Conservation (phyloP, 2,113 vertebrate species). For the Tupaia chinensis region DNA sequence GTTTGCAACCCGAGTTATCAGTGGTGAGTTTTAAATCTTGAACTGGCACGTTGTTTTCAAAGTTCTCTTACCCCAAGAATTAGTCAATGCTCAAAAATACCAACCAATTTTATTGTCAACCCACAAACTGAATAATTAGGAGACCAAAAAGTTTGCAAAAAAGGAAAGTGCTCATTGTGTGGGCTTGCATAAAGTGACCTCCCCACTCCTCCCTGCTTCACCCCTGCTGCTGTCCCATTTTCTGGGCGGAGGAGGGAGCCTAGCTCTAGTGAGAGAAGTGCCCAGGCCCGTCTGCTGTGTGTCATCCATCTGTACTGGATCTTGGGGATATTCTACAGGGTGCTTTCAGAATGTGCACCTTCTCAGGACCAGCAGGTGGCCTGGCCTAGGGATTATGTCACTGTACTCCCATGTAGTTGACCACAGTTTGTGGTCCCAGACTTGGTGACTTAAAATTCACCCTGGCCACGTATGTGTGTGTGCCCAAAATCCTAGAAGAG, state of each 20-base stretch:
- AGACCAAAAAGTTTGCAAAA: neutral
- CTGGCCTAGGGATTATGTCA: no score
- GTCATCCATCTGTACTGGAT: neutral
- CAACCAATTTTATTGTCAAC: neutral
- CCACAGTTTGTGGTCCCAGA: no score
- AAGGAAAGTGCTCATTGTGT: fast-evolving
- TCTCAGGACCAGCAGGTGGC: neutral
- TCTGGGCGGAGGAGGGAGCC: neutral
- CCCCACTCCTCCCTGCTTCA: neutral
- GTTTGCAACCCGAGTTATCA: neutral
- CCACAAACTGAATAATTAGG: neutral
- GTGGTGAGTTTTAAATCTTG: neutral
- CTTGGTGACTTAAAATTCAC: no score
- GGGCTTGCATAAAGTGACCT: neutral
- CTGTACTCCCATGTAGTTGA: no score
- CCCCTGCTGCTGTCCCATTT: fast-evolving
- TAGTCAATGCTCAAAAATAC: neutral
- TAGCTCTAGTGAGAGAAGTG: neutral
- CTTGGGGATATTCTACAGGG: neutral
- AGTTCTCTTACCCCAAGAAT: neutral
- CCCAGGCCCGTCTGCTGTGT: neutral
- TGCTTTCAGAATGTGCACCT: neutral
- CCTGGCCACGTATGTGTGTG: no score
- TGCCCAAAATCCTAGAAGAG: no score
- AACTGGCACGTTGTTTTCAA: neutral